Conservation (phyloP, 2,113 vertebrate species). For the Ahaetulla prasina region DNA sequence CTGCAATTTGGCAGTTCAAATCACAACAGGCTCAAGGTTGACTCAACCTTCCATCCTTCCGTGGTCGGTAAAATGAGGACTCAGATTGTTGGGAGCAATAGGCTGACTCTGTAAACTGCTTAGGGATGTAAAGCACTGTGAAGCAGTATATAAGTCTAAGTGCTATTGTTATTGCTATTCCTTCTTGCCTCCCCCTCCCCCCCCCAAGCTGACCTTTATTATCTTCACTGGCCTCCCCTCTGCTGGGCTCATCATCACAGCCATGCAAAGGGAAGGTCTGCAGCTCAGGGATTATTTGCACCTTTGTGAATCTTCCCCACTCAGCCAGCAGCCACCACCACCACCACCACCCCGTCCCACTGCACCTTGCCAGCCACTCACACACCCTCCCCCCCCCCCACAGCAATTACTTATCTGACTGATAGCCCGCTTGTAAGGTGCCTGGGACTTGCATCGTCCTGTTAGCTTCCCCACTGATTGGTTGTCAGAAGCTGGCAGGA, state of each 20-base stretch:
- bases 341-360: not conserved
- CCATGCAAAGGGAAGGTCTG: not conserved
- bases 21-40: too few relatives aligned
- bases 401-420: not conserved
- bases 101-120: too few relatives aligned
- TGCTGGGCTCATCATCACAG: not conserved
- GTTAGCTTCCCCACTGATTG: not conserved
- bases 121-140: too few relatives aligned
- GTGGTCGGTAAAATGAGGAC: too few relatives aligned
- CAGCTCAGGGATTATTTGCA: not conserved
- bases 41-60: too few relatives aligned
- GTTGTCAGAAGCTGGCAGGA: not conserved
- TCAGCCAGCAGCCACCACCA: not conserved
- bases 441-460: not conserved
- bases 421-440: not conserved
- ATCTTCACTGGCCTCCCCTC: not conserved
- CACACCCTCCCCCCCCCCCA: too few relatives aligned
- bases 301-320: not conserved
- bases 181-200: not conserved
- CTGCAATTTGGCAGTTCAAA: too few relatives aligned
- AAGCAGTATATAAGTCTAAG: too few relatives aligned
- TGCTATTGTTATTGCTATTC: not conserved
- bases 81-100: too few relatives aligned
- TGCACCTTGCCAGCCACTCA: not conserved
- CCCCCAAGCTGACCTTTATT: not conserved